These are phyloP conservation scores for Branchinecta sandiegonensis DNA, from an alignment of 2,888 invertebrate genomes.

Conservation along the genomic window DNA sequence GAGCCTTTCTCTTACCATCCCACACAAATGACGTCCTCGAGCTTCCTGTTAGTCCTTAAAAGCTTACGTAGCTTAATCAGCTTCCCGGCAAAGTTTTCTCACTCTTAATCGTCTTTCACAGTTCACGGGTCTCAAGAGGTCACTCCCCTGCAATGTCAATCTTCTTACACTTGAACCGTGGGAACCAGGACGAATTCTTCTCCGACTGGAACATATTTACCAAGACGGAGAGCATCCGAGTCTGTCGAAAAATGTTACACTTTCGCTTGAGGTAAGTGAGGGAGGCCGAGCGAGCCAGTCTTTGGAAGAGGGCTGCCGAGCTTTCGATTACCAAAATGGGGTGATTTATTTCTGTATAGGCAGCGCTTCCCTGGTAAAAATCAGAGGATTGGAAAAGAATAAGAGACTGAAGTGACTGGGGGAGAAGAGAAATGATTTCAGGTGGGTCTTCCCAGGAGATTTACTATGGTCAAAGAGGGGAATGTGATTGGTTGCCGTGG, in stretches of 20 bases:
- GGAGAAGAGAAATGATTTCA: too few species aligned
- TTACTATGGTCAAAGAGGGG: too few species aligned
- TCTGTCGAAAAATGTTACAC: slow-evolving; percentile 40
- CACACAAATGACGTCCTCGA: too few species aligned
- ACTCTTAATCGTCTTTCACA: slow-evolving; percentile 30
- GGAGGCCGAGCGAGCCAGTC: not conserved
- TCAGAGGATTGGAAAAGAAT: not conserved
- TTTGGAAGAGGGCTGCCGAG: not conserved
- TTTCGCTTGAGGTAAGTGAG: slow-evolving; percentile 41
- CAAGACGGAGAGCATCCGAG: slow-evolving; percentile 46
- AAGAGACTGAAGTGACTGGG: slow-evolving; percentile 4
- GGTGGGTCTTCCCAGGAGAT: too few species aligned
- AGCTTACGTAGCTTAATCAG: too few species aligned
- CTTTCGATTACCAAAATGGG: too few species aligned
- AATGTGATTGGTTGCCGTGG: too few species aligned
- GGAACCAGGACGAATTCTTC: slow-evolving; percentile 41
- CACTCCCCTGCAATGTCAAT: slow-evolving; percentile 54
- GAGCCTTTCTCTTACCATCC: too few species aligned
- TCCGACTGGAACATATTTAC: slow-evolving; percentile 62
- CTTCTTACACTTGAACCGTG: slow-evolving; percentile 66
- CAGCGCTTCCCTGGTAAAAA: not conserved
- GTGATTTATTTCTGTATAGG: too few species aligned
- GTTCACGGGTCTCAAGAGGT: slow-evolving; percentile 42
- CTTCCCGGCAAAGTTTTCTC: too few species aligned
- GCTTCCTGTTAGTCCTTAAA: too few species aligned